Percentiles rank a stretch among this genome's conserved stretches.
Evolutionary conservation across 2,797 vertebrate genomes (phyloP).

Genomic region (Perodicticus potto): DNA sequence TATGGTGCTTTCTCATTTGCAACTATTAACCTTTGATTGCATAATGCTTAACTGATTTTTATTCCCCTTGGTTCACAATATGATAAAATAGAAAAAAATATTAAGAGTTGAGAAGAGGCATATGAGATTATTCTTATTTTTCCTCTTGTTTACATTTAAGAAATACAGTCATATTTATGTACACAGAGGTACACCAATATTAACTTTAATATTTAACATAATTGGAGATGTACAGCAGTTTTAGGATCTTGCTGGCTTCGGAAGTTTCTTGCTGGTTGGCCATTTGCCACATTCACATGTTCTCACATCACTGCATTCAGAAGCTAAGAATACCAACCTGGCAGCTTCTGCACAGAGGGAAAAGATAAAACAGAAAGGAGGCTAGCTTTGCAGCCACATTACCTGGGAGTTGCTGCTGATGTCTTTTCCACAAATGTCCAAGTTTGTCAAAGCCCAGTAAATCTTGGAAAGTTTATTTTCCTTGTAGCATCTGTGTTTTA

Average conservation of each 20-base stretch:
- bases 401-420: conserved; percentile 91
- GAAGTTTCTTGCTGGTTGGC: conserved; percentile 83
- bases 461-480: conserved; percentile 98
- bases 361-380: conserved; percentile 71
- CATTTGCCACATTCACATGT: conserved; percentile 89
- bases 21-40: conserved; percentile 4
- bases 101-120: neutral
- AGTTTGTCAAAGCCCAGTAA: conserved; percentile 94
- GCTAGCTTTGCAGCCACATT: conserved; percentile 74
- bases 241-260: conserved; percentile 66
- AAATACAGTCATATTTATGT: neutral
- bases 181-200: neutral
- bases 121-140: neutral
- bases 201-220: neutral
- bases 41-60: conserved; percentile 50
- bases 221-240: conserved; percentile 2
- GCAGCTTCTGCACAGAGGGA: conserved; percentile 79
- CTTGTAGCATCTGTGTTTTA: conserved; percentile 99
- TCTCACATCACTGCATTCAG: conserved; percentile 87
- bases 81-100: neutral
- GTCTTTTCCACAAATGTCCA: conserved; percentile 95
- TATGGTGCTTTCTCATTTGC: conserved; percentile 2
- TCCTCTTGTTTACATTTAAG: neutral
- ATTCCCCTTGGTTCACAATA: neutral
- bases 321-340: conserved; percentile 88